Conservation (phyloP, 2,113 vertebrate species). For the Salvelinus namaycush region DNA sequence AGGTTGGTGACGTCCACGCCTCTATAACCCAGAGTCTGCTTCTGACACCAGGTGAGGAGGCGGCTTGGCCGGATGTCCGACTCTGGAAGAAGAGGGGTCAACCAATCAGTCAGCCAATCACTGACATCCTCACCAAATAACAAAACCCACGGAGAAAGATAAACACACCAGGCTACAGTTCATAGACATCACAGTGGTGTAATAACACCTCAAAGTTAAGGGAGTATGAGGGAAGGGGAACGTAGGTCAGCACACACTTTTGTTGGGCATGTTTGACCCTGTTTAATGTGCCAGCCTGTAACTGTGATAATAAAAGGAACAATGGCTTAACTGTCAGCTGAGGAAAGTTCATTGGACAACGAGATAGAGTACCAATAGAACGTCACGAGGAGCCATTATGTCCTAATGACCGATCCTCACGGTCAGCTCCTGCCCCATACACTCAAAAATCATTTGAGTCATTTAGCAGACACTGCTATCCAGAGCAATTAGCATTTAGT, state of each 20-base stretch:
- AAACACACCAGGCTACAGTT: too few species aligned
- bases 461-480: too few species aligned
- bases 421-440: too few species aligned
- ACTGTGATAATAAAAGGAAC: not conserved
- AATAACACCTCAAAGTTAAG: not conserved
- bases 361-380: too few species aligned
- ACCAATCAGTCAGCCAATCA: not conserved
- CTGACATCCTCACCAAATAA: not conserved
- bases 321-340: not conserved
- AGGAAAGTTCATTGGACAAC: not conserved
- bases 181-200: too few species aligned
- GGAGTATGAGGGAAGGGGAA: not conserved
- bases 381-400: too few species aligned
- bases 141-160: too few species aligned
- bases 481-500: too few species aligned
- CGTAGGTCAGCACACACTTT: constrained; percentile 27
- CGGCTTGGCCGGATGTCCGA: constrained; percentile 93
- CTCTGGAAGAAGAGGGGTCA: constrained; percentile 67
- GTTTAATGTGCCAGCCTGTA: constrained; percentile 30
- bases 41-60: constrained; percentile 95
- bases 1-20: constrained; percentile 90
- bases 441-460: too few species aligned
- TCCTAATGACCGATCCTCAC: too few species aligned
- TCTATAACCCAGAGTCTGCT: constrained; percentile 91
- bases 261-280: constrained; percentile 16